Percentiles rank a stretch among this genome's conserved stretches.
Evolutionary conservation across 2,888 invertebrate species (phyloP).

Genomic region (Drosophila cyrtoloma): DNA sequence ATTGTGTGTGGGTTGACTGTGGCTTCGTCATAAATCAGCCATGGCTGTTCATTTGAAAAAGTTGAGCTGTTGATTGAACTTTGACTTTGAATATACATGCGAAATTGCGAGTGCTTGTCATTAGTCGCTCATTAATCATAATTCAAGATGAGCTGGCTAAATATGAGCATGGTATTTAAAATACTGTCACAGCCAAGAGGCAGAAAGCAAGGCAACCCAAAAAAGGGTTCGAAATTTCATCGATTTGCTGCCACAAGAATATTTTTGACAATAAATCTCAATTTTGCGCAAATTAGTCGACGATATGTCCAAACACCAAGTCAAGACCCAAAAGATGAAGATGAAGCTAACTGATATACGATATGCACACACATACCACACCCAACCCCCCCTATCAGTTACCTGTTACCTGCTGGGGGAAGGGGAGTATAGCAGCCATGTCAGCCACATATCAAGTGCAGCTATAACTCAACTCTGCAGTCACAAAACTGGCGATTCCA

Average conservation of each 20-base stretch:
- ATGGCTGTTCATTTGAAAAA: constrained; percentile 21
- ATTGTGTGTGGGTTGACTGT: constrained; percentile 29
- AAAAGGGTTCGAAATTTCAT: constrained; percentile 40
- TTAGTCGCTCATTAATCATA: constrained; percentile 72
- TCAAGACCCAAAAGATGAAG: constrained; percentile 32
- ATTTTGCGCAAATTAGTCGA: constrained; percentile 78
- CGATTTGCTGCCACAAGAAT: constrained; percentile 42
- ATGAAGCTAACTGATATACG: constrained; percentile 49
- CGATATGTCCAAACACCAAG: constrained; percentile 61
- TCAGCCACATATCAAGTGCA: constrained; percentile 77
- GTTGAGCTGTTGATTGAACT: background rate
- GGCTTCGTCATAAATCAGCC: constrained; percentile 13
- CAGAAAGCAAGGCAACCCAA: background rate
- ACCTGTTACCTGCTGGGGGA: constrained; percentile 21
- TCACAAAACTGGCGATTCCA: constrained; percentile 35
- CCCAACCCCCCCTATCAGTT: constrained; percentile 7
- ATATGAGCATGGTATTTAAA: constrained; percentile 30
- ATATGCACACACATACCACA: background rate
- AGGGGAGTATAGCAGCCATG: constrained; percentile 30
- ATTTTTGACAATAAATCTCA: constrained; percentile 71
- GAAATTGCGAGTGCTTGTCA: constrained; percentile 49
- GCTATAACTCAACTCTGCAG: constrained; percentile 75
- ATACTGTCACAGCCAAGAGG: constrained; percentile 13
- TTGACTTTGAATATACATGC: constrained; percentile 17
- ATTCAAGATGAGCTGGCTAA: constrained; percentile 50